Evolutionary conservation across 2,797 vertebrate genomes (phyloP).

Genomic region (Microctenopoma steveboyesi): DNA sequence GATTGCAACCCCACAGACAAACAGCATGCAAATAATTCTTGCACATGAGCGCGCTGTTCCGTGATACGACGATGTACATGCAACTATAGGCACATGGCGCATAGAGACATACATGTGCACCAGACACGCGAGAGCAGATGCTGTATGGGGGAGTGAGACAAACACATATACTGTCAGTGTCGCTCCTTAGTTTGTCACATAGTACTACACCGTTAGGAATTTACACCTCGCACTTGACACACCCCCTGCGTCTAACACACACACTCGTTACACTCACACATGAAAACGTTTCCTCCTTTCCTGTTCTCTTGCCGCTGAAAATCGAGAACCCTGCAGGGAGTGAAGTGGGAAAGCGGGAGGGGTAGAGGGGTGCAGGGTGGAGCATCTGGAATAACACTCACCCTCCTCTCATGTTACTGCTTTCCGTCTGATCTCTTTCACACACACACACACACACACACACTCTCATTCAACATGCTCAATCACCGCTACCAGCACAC

Average conservation of each 20-base stretch:
- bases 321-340: constrained; percentile 63
- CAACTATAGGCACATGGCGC: background rate
- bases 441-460: constrained; percentile 16
- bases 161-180: constrained; percentile 20
- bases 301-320: constrained; percentile 59
- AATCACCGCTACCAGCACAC: constrained; percentile 32
- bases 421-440: constrained; percentile 56
- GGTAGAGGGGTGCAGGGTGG: constrained; percentile 24
- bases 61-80: constrained; percentile 41
- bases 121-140: constrained; percentile 26
- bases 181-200: constrained; percentile 48
- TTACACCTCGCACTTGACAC: constrained; percentile 54
- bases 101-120: constrained; percentile 7
- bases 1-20: constrained; percentile 54
- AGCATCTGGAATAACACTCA: constrained; percentile 78
- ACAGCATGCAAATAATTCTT: constrained; percentile 64
- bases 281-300: constrained; percentile 53
- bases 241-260: constrained; percentile 7
- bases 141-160: constrained; percentile 22
- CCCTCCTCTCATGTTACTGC: constrained; percentile 56
- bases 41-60: constrained; percentile 62
- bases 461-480: constrained; percentile 41
- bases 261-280: constrained; percentile 19
- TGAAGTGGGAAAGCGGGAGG: constrained; percentile 50
- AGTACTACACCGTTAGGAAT: constrained; percentile 42